phyloP scores from a whole-genome alignment of 2,113 vertebrate species.

The Scomber scombrus region DNA sequence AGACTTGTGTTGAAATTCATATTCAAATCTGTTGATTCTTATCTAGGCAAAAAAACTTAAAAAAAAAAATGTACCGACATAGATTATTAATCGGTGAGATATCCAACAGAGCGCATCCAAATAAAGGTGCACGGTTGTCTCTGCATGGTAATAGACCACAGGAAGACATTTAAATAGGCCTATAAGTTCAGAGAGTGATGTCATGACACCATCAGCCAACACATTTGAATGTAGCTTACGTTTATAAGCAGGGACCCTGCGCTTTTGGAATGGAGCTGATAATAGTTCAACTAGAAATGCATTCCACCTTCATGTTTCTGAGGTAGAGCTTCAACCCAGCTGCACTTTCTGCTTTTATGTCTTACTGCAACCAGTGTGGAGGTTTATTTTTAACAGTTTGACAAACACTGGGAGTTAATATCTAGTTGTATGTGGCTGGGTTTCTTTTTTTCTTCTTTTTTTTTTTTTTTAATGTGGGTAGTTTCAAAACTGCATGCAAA shows the following conservation, averaged over 20 bases:
- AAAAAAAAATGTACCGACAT: no score
- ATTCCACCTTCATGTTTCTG: conserved; percentile 3
- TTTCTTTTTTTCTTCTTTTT: no score
- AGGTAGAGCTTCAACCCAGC: not conserved
- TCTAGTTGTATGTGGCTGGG: not conserved
- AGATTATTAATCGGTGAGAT: not conserved
- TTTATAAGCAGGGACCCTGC: conserved; percentile 74
- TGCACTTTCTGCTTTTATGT: not conserved
- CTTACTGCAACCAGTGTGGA: not conserved
- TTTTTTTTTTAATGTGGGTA: not conserved
- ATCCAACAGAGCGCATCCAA: not conserved
- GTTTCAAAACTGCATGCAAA: not conserved
- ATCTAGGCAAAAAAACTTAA: not conserved
- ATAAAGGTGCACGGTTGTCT: not conserved
- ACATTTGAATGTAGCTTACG: conserved; percentile 77
- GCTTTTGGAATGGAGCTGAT: conserved; percentile 31
- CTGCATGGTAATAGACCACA: conserved; percentile 35
- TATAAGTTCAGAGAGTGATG: conserved; percentile 74
- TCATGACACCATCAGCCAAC: conserved; percentile 77
- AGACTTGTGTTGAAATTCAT: not conserved
- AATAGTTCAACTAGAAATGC: conserved; percentile 28
- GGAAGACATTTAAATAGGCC: conserved; percentile 78
- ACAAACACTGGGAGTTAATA: not conserved
- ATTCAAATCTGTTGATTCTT: not conserved
- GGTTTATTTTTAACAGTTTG: no score